Evolutionary conservation across 1,140 invertebrate species (phyloP).

Genomic region (Chelonus insularis): DNA sequence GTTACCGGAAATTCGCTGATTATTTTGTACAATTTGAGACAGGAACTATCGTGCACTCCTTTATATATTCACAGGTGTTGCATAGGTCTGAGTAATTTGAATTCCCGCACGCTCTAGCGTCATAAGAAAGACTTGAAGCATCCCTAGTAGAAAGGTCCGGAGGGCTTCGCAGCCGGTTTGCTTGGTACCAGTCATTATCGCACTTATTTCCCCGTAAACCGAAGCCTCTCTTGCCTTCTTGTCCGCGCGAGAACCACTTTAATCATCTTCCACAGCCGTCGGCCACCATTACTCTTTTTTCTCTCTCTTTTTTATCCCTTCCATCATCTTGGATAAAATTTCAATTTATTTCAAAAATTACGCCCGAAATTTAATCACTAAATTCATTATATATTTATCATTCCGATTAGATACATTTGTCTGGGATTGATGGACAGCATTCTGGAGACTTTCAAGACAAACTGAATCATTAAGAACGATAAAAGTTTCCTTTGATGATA

Average conservation of each 20-base stretch:
- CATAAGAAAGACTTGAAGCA: slow-evolving; percentile 1
- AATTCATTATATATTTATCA: no score
- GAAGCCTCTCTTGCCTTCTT: slow-evolving; percentile 14
- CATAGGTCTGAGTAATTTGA: slow-evolving; percentile 11
- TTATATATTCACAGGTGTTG: slow-evolving; percentile 12
- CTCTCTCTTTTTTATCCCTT: slow-evolving; percentile 9
- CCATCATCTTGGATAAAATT: slow-evolving; percentile 23
- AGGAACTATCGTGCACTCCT: slow-evolving; percentile 1
- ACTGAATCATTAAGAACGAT: no score
- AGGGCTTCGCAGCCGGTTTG: slow-evolving; percentile 26
- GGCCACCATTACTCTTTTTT: slow-evolving; percentile 18
- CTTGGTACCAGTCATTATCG: slow-evolving; percentile 23
- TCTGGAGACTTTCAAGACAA: no score
- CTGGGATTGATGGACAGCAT: no score
- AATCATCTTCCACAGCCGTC: slow-evolving; percentile 27
- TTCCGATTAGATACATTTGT: no score
- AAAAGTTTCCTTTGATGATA: no score
- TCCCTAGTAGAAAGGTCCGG: slow-evolving; percentile 14
- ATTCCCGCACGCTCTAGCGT: slow-evolving; percentile 20
- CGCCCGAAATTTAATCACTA: no score
- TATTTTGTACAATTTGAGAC: slow-evolving; percentile 5
- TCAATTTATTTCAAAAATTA: slow-evolving; percentile 49
- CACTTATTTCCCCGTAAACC: slow-evolving; percentile 27
- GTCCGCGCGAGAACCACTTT: slow-evolving; percentile 24
- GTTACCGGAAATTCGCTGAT: slow-evolving; percentile 12